Evolutionary conservation across 2,113 vertebrate species (phyloP).

Genomic region (Hyaena hyaena): DNA sequence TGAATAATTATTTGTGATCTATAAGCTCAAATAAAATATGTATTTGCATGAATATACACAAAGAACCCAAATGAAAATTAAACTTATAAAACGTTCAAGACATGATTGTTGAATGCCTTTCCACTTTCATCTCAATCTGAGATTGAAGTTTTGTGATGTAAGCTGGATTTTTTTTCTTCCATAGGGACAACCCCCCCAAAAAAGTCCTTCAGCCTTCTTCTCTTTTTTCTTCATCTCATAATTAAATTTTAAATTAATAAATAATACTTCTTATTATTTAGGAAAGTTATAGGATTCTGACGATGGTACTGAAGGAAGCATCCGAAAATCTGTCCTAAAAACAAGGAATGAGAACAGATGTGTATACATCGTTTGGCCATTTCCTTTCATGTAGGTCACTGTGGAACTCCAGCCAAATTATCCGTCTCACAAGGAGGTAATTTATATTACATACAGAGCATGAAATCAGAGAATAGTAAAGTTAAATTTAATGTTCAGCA

Average conservation of each 20-base stretch:
- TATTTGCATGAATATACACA: not conserved
- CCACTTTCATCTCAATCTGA: not conserved
- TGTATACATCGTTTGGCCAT: no score
- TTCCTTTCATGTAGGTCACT: not conserved
- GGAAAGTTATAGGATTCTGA: not conserved
- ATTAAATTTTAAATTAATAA: not conserved
- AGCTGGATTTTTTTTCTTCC: not conserved
- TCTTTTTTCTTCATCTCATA: not conserved
- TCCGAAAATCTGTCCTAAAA: not conserved
- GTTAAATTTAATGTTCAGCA: not conserved
- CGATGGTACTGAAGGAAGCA: not conserved
- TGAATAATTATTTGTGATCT: not conserved
- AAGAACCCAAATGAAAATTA: conserved; percentile 21
- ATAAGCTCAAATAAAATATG: not conserved
- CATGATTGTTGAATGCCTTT: not conserved
- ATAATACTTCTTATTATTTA: not conserved
- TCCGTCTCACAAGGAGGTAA: not conserved
- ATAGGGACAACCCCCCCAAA: not conserved
- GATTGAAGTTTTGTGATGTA: not conserved
- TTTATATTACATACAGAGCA: not conserved
- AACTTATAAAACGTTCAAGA: not conserved
- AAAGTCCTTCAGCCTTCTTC: not conserved
- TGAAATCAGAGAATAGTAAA: not conserved
- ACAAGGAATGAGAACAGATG: not conserved
- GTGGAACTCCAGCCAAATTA: not conserved